A percentile compares a stretch with the other conserved stretches of the same genome.
Conservation (phyloP, 2,113 vertebrate genomes). For the Addax nasomaculatus region DNA sequence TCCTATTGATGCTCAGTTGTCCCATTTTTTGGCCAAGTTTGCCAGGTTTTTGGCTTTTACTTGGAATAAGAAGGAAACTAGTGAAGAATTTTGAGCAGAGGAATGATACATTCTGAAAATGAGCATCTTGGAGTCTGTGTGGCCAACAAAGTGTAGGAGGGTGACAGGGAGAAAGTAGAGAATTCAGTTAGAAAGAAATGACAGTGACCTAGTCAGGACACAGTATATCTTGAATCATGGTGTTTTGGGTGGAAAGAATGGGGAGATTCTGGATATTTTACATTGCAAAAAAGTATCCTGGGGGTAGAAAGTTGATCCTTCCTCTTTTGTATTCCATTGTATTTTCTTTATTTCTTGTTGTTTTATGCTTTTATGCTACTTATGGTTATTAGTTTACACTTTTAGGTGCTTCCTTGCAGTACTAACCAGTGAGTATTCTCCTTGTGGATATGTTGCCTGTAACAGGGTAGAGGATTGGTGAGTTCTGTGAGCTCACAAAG, state of each 20-base stretch:
- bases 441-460: background rate
- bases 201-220: background rate
- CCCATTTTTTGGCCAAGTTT: background rate
- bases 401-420: background rate
- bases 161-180: background rate
- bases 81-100: background rate
- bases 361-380: background rate
- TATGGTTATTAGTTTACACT: background rate
- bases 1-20: background rate
- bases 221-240: background rate
- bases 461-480: background rate
- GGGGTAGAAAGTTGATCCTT: background rate
- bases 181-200: background rate
- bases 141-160: background rate
- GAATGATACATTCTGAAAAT: background rate
- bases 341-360: background rate
- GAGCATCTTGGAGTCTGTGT: background rate
- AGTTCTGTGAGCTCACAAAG: background rate
- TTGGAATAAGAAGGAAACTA: background rate
- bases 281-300: background rate
- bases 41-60: background rate
- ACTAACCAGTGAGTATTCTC: background rate
- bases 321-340: background rate
- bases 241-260: background rate
- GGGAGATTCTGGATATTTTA: background rate